Base-by-base conservation (phyloP, 2,113 vertebrate genomes). In the Proteles cristata region DNA sequence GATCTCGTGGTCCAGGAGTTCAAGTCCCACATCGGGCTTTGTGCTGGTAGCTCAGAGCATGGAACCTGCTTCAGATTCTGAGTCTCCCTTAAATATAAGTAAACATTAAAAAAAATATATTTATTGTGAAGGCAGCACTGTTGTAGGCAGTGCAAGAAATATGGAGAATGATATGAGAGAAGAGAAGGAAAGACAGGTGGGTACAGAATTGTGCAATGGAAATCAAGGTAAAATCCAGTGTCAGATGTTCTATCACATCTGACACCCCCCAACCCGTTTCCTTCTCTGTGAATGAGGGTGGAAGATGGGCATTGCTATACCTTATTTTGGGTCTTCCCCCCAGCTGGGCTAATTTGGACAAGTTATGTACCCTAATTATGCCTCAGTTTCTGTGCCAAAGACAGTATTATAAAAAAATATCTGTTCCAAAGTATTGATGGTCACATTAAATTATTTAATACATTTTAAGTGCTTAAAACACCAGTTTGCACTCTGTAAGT, bases 221-320 rank as follows among this genome's bases (percentile, higher is more conserved):
- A 77, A 35, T 73, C 4, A 25, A 83, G 68, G 33, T 28, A 61
- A 68, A 87, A 33, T 93, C 11, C 31, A 86, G 9, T 35, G 2
- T 55, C 63, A 26, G 10, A 25, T 77, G 12, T 2, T 71, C 9
- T 48, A 4, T 35, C 45, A 12, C 10, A 63, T 28, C 63, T 39
- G 53, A 14, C 12, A 1, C n/a, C 25, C 3, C 25, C 5, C 1
- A 6, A 50, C 53, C 26, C 19, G 73, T 23, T 87, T 53, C 31
- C 31, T 66, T 87, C 6, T 84, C n/a, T 4, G 35, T 5, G 16
- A 11, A 35, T 53, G 1, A n/a, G 9, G 10, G 17, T 45, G 2
- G 9, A 43, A 79, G 17, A 23, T 26, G 1, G 10, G 16, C 7
- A 0, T 43, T 11, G 5, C 2, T 45, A 14, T 16, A 0, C 23